Evolutionary conservation across 2,888 invertebrate genomes (phyloP), one percentile per base, ranked within the genome.

Genomic region (Catocala nupta): DNA sequence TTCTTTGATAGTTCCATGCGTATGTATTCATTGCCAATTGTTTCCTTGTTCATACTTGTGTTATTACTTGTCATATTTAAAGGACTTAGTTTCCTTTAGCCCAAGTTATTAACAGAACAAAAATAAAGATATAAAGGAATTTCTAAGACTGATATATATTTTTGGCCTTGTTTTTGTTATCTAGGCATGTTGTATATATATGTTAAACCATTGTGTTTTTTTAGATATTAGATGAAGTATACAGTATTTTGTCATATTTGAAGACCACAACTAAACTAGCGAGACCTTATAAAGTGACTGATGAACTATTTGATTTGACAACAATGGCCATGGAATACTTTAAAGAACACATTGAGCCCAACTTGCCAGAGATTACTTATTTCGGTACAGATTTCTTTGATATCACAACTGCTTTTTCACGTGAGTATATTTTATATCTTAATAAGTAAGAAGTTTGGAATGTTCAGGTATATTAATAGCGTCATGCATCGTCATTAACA

Each of bases 311-410:
- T 92, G 99, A 99, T 93, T 95, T 99, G 71, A 98, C 98, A 45
- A 98, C 98, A 45, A 99, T 99, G 99, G 99, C 99, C 43, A 98
- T 99, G 98, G 99, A 99, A 91, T 98, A 98, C 90, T 99, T 99
- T 90, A 98, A 98, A 88, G 98, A 99, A 89, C 96, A 97, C 81
- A 98, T 99, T 86, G 98, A 98, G 88, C 98, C 98, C 7, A 96
- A 96, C 75, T 94, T 98, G 82, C 98, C 98, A 44, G 98, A 98
- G 90, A 97, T 98, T 72, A 97, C 97, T 53, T 98, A 97, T 87
- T 98, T 98, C 88, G 97, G 97, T 76, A 96, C 97, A 55, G 97
- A 98, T 87, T 97, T 97, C 90, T 95, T 97, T 82, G 97, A 97
- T 86, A 96, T 97, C 74, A 95, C 96, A 59, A 95, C 95, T 73